These are phyloP conservation scores for Hemistola chrysoprasaria DNA, from an alignment of 2,888 invertebrate genomes.

Conservation along the genomic window DNA sequence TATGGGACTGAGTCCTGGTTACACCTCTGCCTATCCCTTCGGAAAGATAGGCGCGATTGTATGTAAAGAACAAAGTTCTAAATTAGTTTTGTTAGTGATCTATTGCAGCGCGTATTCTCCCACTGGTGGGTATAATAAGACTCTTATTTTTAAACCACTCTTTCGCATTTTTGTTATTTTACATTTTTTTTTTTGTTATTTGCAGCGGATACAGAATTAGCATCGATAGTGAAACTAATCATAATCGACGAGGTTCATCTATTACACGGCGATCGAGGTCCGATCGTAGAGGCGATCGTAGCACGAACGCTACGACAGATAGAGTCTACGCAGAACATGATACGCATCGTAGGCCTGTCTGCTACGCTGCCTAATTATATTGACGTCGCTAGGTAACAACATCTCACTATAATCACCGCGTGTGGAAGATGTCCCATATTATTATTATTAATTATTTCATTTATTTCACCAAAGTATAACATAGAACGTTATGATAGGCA, in stretches of 20 bases:
- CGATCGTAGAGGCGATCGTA: slow-evolving; percentile 98
- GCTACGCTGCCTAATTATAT: slow-evolving; percentile 99
- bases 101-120: too few relatives aligned
- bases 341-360: slow-evolving; percentile 97
- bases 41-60: too few relatives aligned
- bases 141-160: too few relatives aligned
- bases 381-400: slow-evolving; percentile 90
- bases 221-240: slow-evolving; percentile 94
- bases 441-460: too few relatives aligned
- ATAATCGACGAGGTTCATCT: slow-evolving; percentile 99
- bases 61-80: too few relatives aligned
- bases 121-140: too few relatives aligned
- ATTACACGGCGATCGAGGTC: slow-evolving; percentile 97
- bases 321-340: slow-evolving; percentile 95
- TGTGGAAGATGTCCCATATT: neutral
- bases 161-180: too few relatives aligned
- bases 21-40: too few relatives aligned
- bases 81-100: too few relatives aligned
- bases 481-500: too few relatives aligned
- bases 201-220: slow-evolving; percentile 92
- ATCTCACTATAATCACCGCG: slow-evolving; percentile 6
- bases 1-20: too few relatives aligned
- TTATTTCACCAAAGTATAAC: too few relatives aligned
- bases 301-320: slow-evolving; percentile 97
- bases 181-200: slow-evolving; percentile 9